Evolutionary conservation across 64 coral and sea anemone genomes (phyloP).

Genomic region (Acropora tenuis): DNA sequence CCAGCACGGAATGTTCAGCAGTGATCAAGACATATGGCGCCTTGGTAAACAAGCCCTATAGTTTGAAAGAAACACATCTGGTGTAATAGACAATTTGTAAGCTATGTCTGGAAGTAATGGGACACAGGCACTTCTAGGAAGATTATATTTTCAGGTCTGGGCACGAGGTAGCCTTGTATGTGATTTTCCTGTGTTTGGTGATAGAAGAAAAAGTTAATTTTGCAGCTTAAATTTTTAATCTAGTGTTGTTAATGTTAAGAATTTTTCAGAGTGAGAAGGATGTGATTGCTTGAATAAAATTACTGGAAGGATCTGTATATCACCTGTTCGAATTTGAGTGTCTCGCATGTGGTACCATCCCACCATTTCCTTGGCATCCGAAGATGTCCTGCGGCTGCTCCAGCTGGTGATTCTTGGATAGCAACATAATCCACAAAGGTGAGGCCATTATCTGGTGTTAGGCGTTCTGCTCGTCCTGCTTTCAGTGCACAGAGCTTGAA

Average conservation of each 20-base stretch:
- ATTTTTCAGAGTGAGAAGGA: too few species aligned
- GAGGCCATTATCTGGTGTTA: constrained; percentile 58
- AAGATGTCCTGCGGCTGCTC: constrained; percentile 54
- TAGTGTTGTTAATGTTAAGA: too few species aligned
- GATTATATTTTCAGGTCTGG: too few species aligned
- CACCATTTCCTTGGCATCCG: constrained; percentile 67
- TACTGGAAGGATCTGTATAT: too few species aligned
- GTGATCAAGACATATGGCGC: not conserved
- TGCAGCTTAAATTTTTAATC: too few species aligned
- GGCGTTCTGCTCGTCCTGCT: constrained; percentile 72
- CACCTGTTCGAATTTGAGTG: constrained; percentile 45
- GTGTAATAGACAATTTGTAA: too few species aligned
- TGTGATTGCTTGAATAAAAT: not conserved
- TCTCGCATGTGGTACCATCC: constrained; percentile 80
- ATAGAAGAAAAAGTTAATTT: too few species aligned
- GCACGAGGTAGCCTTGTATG: too few species aligned
- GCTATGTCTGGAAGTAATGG: too few species aligned
- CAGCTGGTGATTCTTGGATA: constrained; percentile 72
- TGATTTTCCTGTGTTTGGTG: too few species aligned
- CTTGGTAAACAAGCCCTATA: not conserved
- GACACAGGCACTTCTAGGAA: too few species aligned
- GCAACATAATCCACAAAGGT: constrained; percentile 87
- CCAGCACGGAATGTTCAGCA: constrained; percentile 10
- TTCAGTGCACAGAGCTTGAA: constrained; percentile 85
- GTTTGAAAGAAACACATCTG: not conserved